Conservation (phyloP, 2,888 invertebrate species). For the Leptinotarsa rubiginosa region DNA sequence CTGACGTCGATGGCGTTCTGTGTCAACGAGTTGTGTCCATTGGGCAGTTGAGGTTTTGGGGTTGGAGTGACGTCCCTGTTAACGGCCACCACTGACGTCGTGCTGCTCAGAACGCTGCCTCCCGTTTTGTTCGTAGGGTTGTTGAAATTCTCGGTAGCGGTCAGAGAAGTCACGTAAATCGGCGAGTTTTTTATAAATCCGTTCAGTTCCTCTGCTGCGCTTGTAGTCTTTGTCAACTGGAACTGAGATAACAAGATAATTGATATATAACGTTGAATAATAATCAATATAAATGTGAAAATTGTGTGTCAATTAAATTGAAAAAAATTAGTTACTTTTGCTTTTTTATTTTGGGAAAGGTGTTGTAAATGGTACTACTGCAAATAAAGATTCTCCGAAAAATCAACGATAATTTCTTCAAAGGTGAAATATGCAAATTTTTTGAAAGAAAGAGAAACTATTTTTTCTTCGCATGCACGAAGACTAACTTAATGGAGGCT, state of each 20-base stretch:
- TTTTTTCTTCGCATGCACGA: too few species aligned
- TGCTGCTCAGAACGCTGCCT: conserved; percentile 63
- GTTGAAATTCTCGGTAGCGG: conserved; percentile 69
- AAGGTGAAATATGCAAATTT: too few species aligned
- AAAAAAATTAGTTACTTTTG: too few species aligned
- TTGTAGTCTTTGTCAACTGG: conserved; percentile 74
- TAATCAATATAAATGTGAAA: too few species aligned
- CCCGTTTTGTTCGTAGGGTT: conserved; percentile 59
- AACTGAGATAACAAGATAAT: conserved; percentile 51
- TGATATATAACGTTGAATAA: too few species aligned
- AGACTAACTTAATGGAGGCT: too few species aligned
- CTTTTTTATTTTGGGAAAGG: too few species aligned
- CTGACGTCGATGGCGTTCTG: conserved; percentile 50
- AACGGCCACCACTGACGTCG: conserved; percentile 58
- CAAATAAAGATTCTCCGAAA: too few species aligned
- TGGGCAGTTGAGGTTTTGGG: conserved; percentile 52
- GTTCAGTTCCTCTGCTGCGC: conserved; percentile 76
- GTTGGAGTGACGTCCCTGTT: conserved; percentile 63
- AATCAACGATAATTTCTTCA: too few species aligned
- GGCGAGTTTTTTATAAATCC: conserved; percentile 85
- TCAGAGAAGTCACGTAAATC: conserved; percentile 85
- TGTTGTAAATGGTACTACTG: too few species aligned
- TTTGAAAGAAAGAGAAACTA: too few species aligned
- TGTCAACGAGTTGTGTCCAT: conserved; percentile 46
- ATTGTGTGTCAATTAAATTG: too few species aligned